Conservation (phyloP, 2,113 vertebrate genomes). For the Microtus pennsylvanicus region DNA sequence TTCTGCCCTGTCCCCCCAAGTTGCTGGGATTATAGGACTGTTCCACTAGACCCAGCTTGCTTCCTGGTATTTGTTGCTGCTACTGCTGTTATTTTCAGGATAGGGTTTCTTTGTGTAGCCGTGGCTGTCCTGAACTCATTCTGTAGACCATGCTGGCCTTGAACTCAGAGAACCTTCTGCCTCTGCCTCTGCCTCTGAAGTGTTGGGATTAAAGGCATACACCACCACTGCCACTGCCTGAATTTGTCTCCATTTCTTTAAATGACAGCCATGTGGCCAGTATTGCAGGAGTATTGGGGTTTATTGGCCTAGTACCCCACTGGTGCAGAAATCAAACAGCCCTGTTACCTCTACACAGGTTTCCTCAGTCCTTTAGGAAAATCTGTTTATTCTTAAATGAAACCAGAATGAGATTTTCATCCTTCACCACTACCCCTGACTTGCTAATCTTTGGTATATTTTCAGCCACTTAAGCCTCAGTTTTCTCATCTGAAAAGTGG, state of each 20-base stretch:
- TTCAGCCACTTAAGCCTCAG: not conserved
- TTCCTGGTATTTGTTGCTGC: not conserved
- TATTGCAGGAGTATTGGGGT: not conserved
- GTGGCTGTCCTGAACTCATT: no score
- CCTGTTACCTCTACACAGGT: not conserved
- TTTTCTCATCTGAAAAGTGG: conserved; percentile 30
- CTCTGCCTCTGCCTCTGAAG: no score
- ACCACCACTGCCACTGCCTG: not conserved
- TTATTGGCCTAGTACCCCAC: not conserved
- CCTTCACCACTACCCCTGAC: not conserved
- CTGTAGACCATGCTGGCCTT: no score
- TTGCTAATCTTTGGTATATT: not conserved
- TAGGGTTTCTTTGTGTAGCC: no score
- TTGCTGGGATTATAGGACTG: not conserved
- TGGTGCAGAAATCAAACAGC: not conserved
- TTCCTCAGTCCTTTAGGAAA: not conserved
- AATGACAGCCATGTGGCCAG: not conserved
- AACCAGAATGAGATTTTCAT: not conserved
- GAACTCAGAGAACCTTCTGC: no score
- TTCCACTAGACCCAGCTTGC: not conserved
- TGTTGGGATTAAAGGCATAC: not conserved
- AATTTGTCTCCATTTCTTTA: not conserved
- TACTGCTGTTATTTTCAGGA: no score
- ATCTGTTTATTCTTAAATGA: not conserved
- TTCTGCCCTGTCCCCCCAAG: not conserved